These are phyloP conservation scores for Protophormia terraenovae DNA, from an alignment of 2,888 invertebrate species.

Conservation along the genomic window DNA sequence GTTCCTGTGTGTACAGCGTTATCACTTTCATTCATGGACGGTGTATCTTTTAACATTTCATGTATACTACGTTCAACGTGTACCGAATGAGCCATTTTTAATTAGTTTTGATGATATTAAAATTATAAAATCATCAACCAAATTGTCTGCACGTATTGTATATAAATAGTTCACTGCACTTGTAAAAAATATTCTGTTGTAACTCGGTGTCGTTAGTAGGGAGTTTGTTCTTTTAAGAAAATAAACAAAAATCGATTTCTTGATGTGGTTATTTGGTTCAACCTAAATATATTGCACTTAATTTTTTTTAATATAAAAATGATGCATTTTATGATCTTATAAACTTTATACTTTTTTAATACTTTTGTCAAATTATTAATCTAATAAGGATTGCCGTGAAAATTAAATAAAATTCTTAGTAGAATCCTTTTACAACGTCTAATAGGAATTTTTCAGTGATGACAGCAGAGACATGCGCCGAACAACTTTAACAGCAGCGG, in stretches of 20 bases:
- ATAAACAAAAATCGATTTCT: slow-evolving; percentile 59
- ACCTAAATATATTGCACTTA: background rate
- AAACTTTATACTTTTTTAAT: background rate
- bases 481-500: too few relatives aligned
- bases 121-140: background rate
- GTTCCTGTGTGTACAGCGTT: slow-evolving; percentile 89
- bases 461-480: slow-evolving; percentile 1
- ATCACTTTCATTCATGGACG: slow-evolving; percentile 88
- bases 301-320: background rate
- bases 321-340: background rate
- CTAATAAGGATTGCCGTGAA: slow-evolving; percentile 21
- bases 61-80: slow-evolving; percentile 84
- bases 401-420: background rate
- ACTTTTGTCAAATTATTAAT: background rate
- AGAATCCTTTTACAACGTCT: slow-evolving; percentile 4
- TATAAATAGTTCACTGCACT: slow-evolving; percentile 19
- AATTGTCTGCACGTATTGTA: background rate
- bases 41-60: slow-evolving; percentile 92
- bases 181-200: background rate
- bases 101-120: background rate
- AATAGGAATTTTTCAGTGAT: slow-evolving; percentile 26
- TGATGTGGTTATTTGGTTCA: background rate
- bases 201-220: background rate
- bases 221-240: background rate
- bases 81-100: slow-evolving; percentile 75